These are phyloP conservation scores for Bedellia somnulentella DNA, from an alignment of 2,888 invertebrate species.

Conservation along the genomic window DNA sequence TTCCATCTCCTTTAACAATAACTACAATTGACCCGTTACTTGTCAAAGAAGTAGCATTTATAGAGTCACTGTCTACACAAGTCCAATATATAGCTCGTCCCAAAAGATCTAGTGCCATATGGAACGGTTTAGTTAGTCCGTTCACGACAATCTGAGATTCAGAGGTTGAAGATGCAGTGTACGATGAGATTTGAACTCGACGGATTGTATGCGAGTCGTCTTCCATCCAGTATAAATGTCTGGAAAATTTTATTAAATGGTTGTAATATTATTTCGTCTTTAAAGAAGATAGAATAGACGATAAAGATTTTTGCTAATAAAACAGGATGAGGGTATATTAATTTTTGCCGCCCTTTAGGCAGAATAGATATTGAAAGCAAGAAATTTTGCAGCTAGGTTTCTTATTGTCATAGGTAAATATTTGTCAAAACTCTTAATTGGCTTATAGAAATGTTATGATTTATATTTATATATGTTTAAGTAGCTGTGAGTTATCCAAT, in stretches of 20 bases:
- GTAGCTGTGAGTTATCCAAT: too few species aligned
- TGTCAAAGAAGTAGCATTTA: slow-evolving; percentile 83
- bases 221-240: slow-evolving; percentile 71
- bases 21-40: slow-evolving; percentile 67
- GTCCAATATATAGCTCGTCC: slow-evolving; percentile 89
- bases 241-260: too few species aligned
- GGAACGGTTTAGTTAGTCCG: slow-evolving; percentile 70
- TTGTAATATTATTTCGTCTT: slow-evolving; percentile 2
- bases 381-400: too few species aligned
- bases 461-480: too few species aligned
- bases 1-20: slow-evolving; percentile 72
- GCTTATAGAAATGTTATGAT: too few species aligned
- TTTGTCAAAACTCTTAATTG: too few species aligned
- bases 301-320: too few species aligned
- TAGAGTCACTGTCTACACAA: slow-evolving; percentile 78
- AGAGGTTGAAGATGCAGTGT: slow-evolving; percentile 30
- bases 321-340: too few species aligned
- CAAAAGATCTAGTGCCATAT: slow-evolving; percentile 84
- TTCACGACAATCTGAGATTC: slow-evolving; percentile 58
- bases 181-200: slow-evolving; percentile 55
- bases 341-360: too few species aligned
- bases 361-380: too few species aligned
- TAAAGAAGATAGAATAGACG: too few species aligned
- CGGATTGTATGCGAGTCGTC: slow-evolving; percentile 75
- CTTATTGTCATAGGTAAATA: too few species aligned